phyloP scores from a whole-genome alignment of 2,797 vertebrate genomes.

The Neostethus bicornis region DNA sequence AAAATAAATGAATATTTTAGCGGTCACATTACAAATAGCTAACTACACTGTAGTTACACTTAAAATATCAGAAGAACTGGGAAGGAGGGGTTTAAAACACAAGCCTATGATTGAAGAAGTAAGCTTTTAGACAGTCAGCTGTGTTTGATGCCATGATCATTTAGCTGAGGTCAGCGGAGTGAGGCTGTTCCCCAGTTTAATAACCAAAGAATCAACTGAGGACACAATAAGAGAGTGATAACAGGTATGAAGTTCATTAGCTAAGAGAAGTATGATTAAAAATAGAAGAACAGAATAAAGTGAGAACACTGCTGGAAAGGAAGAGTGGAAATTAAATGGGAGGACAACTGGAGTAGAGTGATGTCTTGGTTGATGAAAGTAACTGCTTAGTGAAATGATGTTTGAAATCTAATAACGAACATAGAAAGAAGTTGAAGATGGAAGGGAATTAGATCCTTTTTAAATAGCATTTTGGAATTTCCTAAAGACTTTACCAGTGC shows the following conservation, averaged over 20 bases:
- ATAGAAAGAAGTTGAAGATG: too few species aligned
- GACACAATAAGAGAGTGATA: constrained; percentile 57
- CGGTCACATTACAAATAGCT: too few species aligned
- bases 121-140: constrained; percentile 27
- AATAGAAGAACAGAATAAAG: background rate
- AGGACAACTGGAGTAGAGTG: constrained; percentile 13
- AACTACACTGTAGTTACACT: background rate
- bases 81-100: constrained; percentile 18
- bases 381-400: background rate
- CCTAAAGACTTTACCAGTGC: too few species aligned
- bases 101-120: background rate
- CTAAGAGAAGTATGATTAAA: background rate
- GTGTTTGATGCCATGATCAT: constrained; percentile 49
- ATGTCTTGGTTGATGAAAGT: constrained; percentile 11
- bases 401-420: too few species aligned
- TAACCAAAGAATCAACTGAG: constrained; percentile 50
- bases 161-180: constrained; percentile 43
- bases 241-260: constrained; percentile 11
- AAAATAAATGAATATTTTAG: too few species aligned
- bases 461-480: too few species aligned
- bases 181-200: constrained; percentile 53
- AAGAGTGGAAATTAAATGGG: constrained; percentile 29
- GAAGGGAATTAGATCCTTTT: too few species aligned
- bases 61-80: background rate
- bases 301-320: constrained; percentile 32